phyloP scores from a whole-genome alignment of 2,113 vertebrate genomes.

The Conger conger region DNA sequence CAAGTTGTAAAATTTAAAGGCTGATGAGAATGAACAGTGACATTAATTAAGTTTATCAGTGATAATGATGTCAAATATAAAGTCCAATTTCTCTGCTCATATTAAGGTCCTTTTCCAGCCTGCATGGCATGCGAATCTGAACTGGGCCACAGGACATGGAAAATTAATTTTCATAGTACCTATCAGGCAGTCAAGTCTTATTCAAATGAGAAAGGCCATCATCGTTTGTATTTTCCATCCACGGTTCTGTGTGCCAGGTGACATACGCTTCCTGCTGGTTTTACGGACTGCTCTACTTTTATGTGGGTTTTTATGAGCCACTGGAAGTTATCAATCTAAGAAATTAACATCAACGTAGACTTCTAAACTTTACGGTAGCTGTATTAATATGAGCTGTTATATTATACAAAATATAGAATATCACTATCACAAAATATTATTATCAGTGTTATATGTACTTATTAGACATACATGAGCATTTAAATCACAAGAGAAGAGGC shows the following conservation, averaged over 20 bases:
- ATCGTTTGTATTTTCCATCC: constrained; percentile 52
- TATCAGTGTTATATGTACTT: neutral
- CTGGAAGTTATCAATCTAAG: neutral
- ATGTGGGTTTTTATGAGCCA: neutral
- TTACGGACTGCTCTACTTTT: constrained; percentile 14
- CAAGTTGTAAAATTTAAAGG: neutral
- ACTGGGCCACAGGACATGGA: constrained; percentile 45
- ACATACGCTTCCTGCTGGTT: constrained; percentile 39
- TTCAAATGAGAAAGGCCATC: constrained; percentile 56
- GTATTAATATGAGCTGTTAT: neutral
- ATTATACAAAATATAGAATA: too few species aligned
- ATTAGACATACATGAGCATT: neutral
- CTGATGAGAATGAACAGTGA: neutral
- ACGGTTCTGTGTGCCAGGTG: constrained; percentile 36
- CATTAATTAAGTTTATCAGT: neutral
- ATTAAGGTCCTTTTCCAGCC: constrained; percentile 17
- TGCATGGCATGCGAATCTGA: neutral
- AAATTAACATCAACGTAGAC: neutral
- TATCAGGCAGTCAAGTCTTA: constrained; percentile 47
- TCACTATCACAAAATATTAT: neutral
- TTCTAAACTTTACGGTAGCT: neutral
- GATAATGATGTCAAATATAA: constrained; percentile 2
- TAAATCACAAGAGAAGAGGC: neutral
- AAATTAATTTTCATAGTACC: constrained; percentile 57
- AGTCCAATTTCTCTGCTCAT: constrained; percentile 5